These are phyloP conservation scores for Aphrophora alni DNA, from an alignment of 2,888 invertebrate genomes.

Conservation along the genomic window DNA sequence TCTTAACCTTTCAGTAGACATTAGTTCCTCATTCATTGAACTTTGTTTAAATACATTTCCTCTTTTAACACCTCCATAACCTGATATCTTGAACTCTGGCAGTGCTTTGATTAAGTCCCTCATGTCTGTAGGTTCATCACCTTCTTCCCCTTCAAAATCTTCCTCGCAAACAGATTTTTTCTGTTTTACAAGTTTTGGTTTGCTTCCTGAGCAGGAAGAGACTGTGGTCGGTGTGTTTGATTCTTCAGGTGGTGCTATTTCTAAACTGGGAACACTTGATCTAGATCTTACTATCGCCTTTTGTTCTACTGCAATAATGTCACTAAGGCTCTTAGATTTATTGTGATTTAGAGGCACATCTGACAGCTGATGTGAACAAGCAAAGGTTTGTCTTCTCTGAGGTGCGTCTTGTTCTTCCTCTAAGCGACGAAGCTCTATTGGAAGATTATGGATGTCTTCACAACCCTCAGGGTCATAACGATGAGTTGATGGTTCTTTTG, in stretches of 20 bases:
- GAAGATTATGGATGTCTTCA: conserved; percentile 70
- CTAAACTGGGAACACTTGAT: conserved; percentile 41
- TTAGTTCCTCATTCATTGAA: conserved; percentile 87
- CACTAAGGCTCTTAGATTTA: conserved; percentile 84
- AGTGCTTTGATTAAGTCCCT: conserved; percentile 68
- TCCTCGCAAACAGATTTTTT: conserved; percentile 80
- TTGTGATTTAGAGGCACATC: conserved; percentile 61
- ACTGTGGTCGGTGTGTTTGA: conserved; percentile 47
- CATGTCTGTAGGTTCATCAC: conserved; percentile 65
- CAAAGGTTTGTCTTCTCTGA: conserved; percentile 61
- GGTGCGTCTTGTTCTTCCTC: conserved; percentile 61
- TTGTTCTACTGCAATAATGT: conserved; percentile 71
- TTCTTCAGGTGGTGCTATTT: conserved; percentile 38
- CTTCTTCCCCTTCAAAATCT: conserved; percentile 53
- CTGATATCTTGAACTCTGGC: conserved; percentile 65
- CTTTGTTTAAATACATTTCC: conserved; percentile 79
- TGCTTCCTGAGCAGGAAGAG: conserved; percentile 53
- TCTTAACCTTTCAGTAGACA: conserved; percentile 82
- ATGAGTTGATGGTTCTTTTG: conserved; percentile 57
- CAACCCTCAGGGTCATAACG: conserved; percentile 64
- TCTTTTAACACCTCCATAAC: conserved; percentile 44
- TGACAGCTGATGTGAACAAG: conserved; percentile 56
- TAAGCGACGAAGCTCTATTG: conserved; percentile 84
- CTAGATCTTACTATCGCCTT: conserved; percentile 67
- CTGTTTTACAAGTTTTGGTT: conserved; percentile 83